Percentiles rank a stretch among this genome's conserved stretches.
These are phyloP conservation scores for Hymenochirus boettgeri DNA, from an alignment of 2,113 vertebrate genomes.

Conservation along the genomic window DNA sequence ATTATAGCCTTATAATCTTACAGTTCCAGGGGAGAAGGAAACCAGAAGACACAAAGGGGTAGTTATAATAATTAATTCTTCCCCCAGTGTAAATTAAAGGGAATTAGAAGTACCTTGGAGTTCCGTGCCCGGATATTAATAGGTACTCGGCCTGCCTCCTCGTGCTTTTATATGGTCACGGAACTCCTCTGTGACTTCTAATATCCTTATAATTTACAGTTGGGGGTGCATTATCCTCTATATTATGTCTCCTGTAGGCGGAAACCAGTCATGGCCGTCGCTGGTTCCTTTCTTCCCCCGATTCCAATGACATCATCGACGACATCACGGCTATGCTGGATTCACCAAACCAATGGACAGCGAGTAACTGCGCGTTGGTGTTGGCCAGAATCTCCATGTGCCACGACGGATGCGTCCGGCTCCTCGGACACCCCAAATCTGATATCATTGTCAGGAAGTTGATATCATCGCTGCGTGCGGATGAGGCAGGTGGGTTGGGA, in stretches of 20 bases:
- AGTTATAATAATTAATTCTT: too few species aligned
- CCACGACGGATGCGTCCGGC: slow-evolving; percentile 42
- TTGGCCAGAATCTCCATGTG: slow-evolving; percentile 47
- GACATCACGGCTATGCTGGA: slow-evolving; percentile 44
- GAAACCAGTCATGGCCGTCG: slow-evolving; percentile 43
- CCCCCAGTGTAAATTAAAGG: too few species aligned
- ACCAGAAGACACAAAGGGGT: too few species aligned
- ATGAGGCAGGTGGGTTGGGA: slow-evolving; percentile 47
- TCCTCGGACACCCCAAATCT: slow-evolving; percentile 43
- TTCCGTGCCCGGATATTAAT: too few species aligned
- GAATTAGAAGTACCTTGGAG: too few species aligned
- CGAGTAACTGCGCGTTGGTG: slow-evolving; percentile 49
- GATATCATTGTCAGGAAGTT: slow-evolving; percentile 35
- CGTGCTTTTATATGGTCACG: too few species aligned
- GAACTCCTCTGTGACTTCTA: too few species aligned
- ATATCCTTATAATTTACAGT: too few species aligned
- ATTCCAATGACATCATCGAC: slow-evolving; percentile 38
- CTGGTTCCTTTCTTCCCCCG: slow-evolving; percentile 44
- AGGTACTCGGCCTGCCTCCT: too few species aligned
- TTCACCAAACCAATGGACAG: slow-evolving; percentile 33
- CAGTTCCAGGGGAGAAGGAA: too few species aligned
- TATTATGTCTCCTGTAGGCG: slow-evolving; percentile 34
- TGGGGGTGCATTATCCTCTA: too few species aligned
- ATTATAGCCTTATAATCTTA: too few species aligned
- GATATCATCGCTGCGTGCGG: slow-evolving; percentile 40